phyloP scores from a whole-genome alignment of 2,888 invertebrate species.

The Tetragonula carbonaria region DNA sequence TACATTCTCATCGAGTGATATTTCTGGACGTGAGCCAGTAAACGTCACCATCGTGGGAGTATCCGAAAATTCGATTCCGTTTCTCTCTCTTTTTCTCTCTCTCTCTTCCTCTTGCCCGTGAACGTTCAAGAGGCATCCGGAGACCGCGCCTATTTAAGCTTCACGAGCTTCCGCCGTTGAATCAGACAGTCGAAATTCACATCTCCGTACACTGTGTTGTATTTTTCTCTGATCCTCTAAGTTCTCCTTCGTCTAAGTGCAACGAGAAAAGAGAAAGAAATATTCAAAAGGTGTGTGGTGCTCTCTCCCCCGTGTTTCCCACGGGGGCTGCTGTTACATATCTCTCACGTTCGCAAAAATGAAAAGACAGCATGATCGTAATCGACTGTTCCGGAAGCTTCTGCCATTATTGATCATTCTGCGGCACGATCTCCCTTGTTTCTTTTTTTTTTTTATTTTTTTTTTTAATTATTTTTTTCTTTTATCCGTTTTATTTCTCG shows the following conservation, averaged over 20 bases:
- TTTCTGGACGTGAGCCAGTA: constrained; percentile 59
- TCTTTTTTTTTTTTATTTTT: not conserved
- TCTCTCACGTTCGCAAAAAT: constrained; percentile 11
- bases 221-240: not conserved
- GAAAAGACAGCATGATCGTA: constrained; percentile 36
- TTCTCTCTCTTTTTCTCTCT: not conserved
- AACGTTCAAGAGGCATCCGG: constrained; percentile 1
- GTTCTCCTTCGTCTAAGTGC: not conserved
- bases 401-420: not conserved
- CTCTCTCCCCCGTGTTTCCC: not conserved
- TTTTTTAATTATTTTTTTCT: not conserved
- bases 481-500: not conserved
- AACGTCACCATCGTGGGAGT: constrained; percentile 56
- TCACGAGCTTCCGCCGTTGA: constrained; percentile 36
- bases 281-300: constrained; percentile 12
- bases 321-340: not conserved
- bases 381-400: not conserved
- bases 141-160: constrained; percentile 61
- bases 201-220: not conserved
- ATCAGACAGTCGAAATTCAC: constrained; percentile 51
- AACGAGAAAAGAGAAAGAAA: not conserved
- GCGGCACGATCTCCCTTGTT: no score
- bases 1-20: constrained; percentile 35
- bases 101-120: constrained; percentile 8
- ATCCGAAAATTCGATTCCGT: constrained; percentile 9